Evolutionary conservation across 2,888 invertebrate genomes (phyloP).

Genomic region (Argyresthia goedartella): DNA sequence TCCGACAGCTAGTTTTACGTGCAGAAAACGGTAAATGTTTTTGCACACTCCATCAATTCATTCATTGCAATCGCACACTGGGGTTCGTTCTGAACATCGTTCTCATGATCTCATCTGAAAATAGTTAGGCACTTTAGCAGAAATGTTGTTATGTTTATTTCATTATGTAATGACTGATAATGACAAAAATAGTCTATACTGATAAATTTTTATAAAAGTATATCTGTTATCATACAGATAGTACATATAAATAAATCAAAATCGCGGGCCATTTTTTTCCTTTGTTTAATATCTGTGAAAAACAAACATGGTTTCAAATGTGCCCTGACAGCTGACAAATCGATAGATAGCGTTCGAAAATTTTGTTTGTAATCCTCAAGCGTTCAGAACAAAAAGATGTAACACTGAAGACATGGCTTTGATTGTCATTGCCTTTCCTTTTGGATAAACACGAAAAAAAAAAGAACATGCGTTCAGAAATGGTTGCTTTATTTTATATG

Average conservation of each 20-base stretch:
- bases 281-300: neutral
- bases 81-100: neutral
- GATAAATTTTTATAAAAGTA: neutral
- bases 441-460: too few species aligned
- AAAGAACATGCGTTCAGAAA: too few species aligned
- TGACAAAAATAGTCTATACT: neutral
- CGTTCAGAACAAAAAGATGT: too few species aligned
- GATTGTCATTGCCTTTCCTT: too few species aligned
- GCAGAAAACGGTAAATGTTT: neutral
- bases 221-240: neutral
- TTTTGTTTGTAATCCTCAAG: too few species aligned
- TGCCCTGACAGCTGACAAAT: constrained; percentile 2
- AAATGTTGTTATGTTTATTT: neutral
- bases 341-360: neutral
- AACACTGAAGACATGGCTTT: too few species aligned
- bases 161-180: neutral
- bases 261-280: neutral
- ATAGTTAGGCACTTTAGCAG: neutral
- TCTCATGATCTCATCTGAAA: neutral
- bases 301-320: neutral
- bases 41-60: neutral
- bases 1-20: neutral
- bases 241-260: neutral
- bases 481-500: too few species aligned
- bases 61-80: neutral